Conservation (phyloP, 2,797 vertebrate genomes). For the Epinephelus awoara region DNA sequence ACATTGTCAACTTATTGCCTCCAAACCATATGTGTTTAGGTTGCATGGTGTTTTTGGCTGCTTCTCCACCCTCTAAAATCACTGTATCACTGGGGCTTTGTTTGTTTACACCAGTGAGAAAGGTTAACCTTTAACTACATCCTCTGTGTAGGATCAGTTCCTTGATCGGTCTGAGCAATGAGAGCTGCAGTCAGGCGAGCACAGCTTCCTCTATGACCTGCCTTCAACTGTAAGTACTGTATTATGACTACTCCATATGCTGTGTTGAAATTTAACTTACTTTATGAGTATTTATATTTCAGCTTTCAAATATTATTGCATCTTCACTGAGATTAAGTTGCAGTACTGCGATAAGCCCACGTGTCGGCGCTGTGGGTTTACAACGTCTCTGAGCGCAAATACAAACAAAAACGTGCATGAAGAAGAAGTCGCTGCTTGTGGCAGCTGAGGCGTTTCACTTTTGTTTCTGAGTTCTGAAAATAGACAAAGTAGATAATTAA, state of each 20-base stretch:
- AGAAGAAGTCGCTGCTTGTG: too few species aligned
- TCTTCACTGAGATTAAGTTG: background rate
- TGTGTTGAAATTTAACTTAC: too few species aligned
- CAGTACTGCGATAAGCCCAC: background rate
- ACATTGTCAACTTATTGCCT: background rate
- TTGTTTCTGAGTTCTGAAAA: background rate
- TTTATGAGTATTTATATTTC: too few species aligned
- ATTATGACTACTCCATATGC: too few species aligned
- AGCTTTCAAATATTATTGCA: background rate
- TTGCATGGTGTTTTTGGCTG: background rate
- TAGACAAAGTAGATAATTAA: background rate
- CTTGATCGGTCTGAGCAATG: background rate
- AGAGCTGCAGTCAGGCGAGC: background rate
- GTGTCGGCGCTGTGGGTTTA: background rate
- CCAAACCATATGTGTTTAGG: background rate
- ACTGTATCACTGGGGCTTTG: background rate
- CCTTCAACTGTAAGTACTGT: slow-evolving; percentile 12
- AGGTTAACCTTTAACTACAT: slow-evolving; percentile 15
- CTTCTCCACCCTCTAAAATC: background rate
- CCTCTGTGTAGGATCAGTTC: slow-evolving; percentile 40
- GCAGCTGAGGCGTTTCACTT: background rate
- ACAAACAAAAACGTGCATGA: too few species aligned
- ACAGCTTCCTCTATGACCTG: background rate
- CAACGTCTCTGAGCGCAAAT: fast-evolving
- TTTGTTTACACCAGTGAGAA: background rate